Conservation (phyloP, 2,113 vertebrate genomes). For the Lophochroa leadbeateri region DNA sequence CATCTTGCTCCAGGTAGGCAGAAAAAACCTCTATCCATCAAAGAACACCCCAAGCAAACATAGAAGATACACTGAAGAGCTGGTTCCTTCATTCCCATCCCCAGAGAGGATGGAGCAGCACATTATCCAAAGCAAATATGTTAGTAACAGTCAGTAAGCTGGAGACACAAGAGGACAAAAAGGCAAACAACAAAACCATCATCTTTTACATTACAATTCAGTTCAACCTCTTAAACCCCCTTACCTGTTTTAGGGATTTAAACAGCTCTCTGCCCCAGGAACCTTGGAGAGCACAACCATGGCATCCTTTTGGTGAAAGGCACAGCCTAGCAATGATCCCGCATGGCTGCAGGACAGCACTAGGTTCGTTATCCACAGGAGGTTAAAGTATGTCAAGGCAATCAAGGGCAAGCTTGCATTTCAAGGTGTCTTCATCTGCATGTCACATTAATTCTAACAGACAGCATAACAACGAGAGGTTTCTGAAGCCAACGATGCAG, state of each 20-base stretch:
- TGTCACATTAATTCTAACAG: slow-evolving; percentile 46
- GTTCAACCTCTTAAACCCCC: slow-evolving; percentile 63
- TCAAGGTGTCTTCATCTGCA: slow-evolving; percentile 68
- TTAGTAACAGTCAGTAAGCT: neutral
- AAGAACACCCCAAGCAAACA: neutral
- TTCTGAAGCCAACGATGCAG: slow-evolving; percentile 70
- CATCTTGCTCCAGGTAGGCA: neutral
- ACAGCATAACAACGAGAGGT: slow-evolving; percentile 41
- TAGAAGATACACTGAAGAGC: neutral
- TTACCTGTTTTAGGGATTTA: slow-evolving; percentile 79
- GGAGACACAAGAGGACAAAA: neutral
- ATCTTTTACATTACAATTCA: slow-evolving; percentile 58
- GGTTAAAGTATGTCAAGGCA: slow-evolving; percentile 68
- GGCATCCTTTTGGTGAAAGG: slow-evolving; percentile 71
- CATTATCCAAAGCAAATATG: neutral
- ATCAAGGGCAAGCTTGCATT: slow-evolving; percentile 69
- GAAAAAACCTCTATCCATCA: neutral
- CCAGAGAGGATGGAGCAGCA: neutral
- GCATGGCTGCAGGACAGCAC: slow-evolving; percentile 63
- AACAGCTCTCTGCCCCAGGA: slow-evolving; percentile 75
- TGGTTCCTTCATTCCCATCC: neutral
- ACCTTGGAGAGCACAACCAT: slow-evolving; percentile 67
- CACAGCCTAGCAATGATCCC: slow-evolving; percentile 75
- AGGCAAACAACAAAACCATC: slow-evolving; percentile 28
- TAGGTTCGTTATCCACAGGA: slow-evolving; percentile 70